phyloP scores from a whole-genome alignment of 2,888 invertebrate genomes.

The Hybos culiciformis region DNA sequence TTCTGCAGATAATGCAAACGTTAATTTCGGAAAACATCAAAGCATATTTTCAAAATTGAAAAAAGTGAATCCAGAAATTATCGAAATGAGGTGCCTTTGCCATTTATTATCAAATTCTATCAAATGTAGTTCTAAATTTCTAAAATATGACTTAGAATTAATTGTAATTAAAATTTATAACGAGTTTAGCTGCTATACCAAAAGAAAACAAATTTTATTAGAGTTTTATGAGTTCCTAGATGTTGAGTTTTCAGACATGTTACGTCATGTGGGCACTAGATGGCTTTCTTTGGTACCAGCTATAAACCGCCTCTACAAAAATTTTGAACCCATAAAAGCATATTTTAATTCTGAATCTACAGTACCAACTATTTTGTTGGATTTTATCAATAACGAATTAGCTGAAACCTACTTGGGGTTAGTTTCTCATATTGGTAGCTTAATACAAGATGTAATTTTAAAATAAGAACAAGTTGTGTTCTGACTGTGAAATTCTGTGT shows the following conservation, averaged over 20 bases:
- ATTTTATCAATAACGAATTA: neutral
- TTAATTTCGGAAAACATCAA: conserved; percentile 2
- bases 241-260: conserved; percentile 1
- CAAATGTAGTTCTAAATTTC: neutral
- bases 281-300: conserved; percentile 2
- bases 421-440: neutral
- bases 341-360: neutral
- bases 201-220: neutral
- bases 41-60: neutral
- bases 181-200: neutral
- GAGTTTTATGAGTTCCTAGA: conserved; percentile 2
- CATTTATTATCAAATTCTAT: neutral
- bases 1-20: neutral
- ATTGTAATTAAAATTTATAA: conserved; percentile 1
- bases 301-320: neutral
- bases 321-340: conserved; percentile 5
- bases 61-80: neutral
- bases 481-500: no score
- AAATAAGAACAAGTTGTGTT: no score
- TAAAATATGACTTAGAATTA: conserved; percentile 1
- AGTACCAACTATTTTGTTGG: neutral
- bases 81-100: neutral
- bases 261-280: conserved; percentile 2
- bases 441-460: neutral
- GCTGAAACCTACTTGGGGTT: conserved; percentile 1